Conservation (phyloP, 1,140 invertebrate species). For the Heliconius nattereri region DNA sequence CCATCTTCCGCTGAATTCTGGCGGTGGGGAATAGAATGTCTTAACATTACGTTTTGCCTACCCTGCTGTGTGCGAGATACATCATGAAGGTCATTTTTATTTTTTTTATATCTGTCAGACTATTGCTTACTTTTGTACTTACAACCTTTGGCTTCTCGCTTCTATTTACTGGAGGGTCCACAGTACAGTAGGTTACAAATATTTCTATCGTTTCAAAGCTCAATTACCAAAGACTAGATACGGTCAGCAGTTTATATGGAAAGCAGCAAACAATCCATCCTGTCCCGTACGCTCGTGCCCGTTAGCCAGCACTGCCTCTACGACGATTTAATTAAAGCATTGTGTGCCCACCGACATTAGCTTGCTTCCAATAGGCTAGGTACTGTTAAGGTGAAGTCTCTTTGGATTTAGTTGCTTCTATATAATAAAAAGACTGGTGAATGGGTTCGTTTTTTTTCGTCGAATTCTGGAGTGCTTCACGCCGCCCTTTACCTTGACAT, state of each 20-base stretch:
- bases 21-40: no score
- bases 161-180: neutral
- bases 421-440: neutral
- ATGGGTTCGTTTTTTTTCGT: no score
- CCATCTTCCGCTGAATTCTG: no score
- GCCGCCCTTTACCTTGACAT: no score
- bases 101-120: neutral
- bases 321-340: slow-evolving; percentile 78
- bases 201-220: slow-evolving; percentile 39
- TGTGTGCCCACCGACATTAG: slow-evolving; percentile 67
- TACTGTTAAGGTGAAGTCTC: slow-evolving; percentile 46
- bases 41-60: no score
- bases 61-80: no score
- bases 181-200: slow-evolving; percentile 19
- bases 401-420: neutral
- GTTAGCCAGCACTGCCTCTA: slow-evolving; percentile 67
- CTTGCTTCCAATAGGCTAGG: slow-evolving; percentile 39
- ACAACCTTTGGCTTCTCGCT: neutral
- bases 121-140: neutral
- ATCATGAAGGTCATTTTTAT: no score
- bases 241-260: slow-evolving; percentile 49
- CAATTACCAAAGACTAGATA: slow-evolving; percentile 41
- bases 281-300: slow-evolving; percentile 52
- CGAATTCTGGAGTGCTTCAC: no score
- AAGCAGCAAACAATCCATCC: slow-evolving; percentile 48